Base-by-base conservation (phyloP, 2,888 invertebrate genomes). In the Oxycera nigricornis region DNA sequence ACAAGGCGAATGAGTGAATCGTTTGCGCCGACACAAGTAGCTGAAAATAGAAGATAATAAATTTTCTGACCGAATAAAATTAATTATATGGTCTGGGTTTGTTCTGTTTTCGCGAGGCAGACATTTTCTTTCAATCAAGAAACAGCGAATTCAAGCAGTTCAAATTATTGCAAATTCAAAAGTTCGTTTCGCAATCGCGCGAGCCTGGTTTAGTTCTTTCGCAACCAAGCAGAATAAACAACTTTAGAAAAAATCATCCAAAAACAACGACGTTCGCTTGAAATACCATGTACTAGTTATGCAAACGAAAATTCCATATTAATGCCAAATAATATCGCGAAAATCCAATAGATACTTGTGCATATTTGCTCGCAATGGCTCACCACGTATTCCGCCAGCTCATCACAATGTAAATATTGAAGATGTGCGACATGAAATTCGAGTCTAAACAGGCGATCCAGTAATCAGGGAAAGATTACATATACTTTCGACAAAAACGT, bases 41-140 rank as follows among this genome's bases (percentile, higher is more conserved):
- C 70, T 70, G 70, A 70, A 70, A 70, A 70, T 70, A 70, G 70
- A 70, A 28, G 31, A 70, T 70, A 55, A 70, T 70, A 70, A 70
- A 55, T 70, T 70, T 70, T 55, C 52, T 68, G 52, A 55, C 31
- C 24, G 35, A 52, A 70, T 70, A 70, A 55, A 52, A 70, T 70
- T 70, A 70, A 70, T 70, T 70, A 52, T 35, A 70, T 28, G 55
- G 55, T 52, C 70, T 55, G 70, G 30, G 55, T 31, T 41, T 65
- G 41, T 55, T 55, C 24, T 65, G 35, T 39, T 39, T 14, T 65
- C 22, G 39, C 35, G 28, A 62, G 2, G 31, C 17, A 39, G 26
- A 41, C 22, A 41, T 65, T 39, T 39, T 65, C 39, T 65, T 41
- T 26, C 39, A 24, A 41, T 1, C 11, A 65, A 35, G 20, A 39